These are phyloP conservation scores for Hypomesus transpacificus DNA, from an alignment of 2,113 vertebrate species.

Conservation along the genomic window DNA sequence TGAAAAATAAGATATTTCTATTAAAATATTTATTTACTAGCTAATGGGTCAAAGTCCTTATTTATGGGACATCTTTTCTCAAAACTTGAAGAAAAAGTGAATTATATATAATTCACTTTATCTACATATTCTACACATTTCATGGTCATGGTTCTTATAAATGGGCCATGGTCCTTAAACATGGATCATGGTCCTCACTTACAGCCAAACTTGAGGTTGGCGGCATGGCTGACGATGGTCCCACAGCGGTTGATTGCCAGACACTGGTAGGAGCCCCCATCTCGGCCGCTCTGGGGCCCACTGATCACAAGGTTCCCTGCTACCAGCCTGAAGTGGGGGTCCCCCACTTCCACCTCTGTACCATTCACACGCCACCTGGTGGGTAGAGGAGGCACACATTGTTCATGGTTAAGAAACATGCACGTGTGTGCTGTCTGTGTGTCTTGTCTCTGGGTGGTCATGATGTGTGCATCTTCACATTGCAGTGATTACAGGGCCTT, in stretches of 20 bases:
- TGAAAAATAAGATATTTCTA: neutral
- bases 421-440: neutral
- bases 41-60: no score
- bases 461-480: no score
- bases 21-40: no score
- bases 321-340: slow-evolving; percentile 81
- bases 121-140: no score
- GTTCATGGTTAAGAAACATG: no score
- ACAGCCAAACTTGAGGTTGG: slow-evolving; percentile 93
- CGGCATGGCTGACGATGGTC: slow-evolving; percentile 87
- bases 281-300: slow-evolving; percentile 75
- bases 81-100: no score
- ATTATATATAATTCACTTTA: no score
- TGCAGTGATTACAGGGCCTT: no score
- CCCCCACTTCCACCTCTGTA: slow-evolving; percentile 79
- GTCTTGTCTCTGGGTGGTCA: no score
- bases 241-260: slow-evolving; percentile 88
- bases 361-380: slow-evolving; percentile 93
- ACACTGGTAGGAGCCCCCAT: slow-evolving; percentile 92
- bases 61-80: no score
- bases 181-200: slow-evolving; percentile 55
- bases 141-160: neutral
- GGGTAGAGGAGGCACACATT: slow-evolving; percentile 1
- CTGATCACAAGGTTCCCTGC: slow-evolving; percentile 90
- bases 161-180: neutral